Evolutionary conservation across 1,140 invertebrate species (phyloP), one percentile per base, ranked within the genome.

Genomic region (Procambarus clarkii): DNA sequence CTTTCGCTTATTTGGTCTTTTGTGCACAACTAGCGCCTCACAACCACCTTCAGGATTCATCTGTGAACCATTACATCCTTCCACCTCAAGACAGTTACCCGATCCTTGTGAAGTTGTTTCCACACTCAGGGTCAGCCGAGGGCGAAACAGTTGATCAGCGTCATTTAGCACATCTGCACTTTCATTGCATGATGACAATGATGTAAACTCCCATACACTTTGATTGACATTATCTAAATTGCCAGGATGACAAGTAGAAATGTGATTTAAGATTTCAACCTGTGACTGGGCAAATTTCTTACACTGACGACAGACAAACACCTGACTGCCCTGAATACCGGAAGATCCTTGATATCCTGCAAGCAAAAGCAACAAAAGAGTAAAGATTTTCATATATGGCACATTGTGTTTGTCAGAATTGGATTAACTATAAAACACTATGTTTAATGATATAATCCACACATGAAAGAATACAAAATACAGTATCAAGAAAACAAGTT

Each of bases 271-370:
- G 18, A 85, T 71, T 24, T 85, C 82, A 48, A 74, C 44, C 15
- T 85, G 82, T 44, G 82, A 85, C n/a, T 24, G 45, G 34, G 82
- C 64, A 85, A 85, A 85, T 60, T 85, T 85, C 13, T 85, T 69
- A 45, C 82, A 85, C 3, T 45, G 82, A 46, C 69, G 69, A 71
- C 82, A 85, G n/a, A 85, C 82, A 85, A 46, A 85, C 11, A 85
- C 69, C 45, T 46, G 58, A 71, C 46, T 85, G 45, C 46, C 24
- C 44, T 69, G 60, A 34, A 18, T 18, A 74, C n/a, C 15, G 5
- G 82, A 50, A 18, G 82, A 48, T 71, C 60, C 82, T 5, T 71
- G 82, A 48, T 44, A 85, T 18, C 82, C 82, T 85, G 82, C 58
- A 83, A 8, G 46, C 64, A 69, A 21, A 69, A 21, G 21, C 64